Evolutionary conservation across 64 coral and sea anemone genomes (phyloP).

Genomic region (Stylophora pistillata): DNA sequence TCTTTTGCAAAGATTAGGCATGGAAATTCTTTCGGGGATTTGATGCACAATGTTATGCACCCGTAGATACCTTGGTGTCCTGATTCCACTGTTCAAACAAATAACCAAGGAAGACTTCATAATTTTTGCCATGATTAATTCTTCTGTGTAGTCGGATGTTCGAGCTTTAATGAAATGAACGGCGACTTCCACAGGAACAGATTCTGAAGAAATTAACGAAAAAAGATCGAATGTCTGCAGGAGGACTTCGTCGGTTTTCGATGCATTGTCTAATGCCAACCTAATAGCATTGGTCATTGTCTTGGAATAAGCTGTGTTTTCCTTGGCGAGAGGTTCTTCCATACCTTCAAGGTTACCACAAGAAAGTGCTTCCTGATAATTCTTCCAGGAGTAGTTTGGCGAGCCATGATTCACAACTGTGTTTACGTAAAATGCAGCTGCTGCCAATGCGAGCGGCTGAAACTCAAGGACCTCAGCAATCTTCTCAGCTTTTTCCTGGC

Average conservation of each 20-base stretch:
- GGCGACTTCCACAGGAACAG: constrained; percentile 41
- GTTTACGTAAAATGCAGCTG: constrained; percentile 61
- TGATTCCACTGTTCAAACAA: not conserved
- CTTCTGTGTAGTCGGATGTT: constrained; percentile 8
- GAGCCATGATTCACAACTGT: not conserved
- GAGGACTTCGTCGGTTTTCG: constrained; percentile 13
- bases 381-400: constrained; percentile 14
- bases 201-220: constrained; percentile 47
- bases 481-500: constrained; percentile 14
- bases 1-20: not conserved
- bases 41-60: constrained; percentile 50
- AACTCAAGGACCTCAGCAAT: constrained; percentile 55
- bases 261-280: constrained; percentile 38
- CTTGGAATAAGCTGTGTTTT: constrained; percentile 29
- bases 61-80: not conserved
- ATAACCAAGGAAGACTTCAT: constrained; percentile 32
- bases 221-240: constrained; percentile 40
- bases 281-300: constrained; percentile 54
- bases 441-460: constrained; percentile 56
- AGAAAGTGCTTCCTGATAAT: constrained; percentile 40
- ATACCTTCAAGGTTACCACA: constrained; percentile 38
- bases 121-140: constrained; percentile 15
- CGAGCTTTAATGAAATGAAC: constrained; percentile 21
- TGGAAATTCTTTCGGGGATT: not conserved
- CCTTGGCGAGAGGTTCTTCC: constrained; percentile 21